phyloP scores from a whole-genome alignment of 2,113 vertebrate genomes.

The Chloroceryle aenea region DNA sequence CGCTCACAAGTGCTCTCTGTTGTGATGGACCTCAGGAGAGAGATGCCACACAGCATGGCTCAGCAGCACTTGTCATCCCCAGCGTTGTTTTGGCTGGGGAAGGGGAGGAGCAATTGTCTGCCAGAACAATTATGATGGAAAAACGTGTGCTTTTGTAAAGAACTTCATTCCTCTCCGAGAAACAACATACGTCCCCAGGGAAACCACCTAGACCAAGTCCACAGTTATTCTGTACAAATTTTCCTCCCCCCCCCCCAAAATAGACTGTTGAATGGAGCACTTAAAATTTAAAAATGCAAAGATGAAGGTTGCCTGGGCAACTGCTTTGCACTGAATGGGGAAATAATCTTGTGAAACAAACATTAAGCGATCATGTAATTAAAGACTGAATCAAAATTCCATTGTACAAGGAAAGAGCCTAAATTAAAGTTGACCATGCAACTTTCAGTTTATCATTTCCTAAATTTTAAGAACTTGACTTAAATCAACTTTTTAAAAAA shows the following conservation, averaged over 20 bases:
- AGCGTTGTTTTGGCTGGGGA: background rate
- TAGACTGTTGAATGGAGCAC: conserved; percentile 41
- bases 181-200: background rate
- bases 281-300: conserved; percentile 70
- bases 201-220: conserved; percentile 1
- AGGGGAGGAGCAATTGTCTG: background rate
- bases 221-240: background rate
- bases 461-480: conserved; percentile 9
- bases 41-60: background rate
- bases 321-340: conserved; percentile 65
- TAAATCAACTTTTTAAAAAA: background rate
- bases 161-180: background rate
- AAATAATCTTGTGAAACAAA: conserved; percentile 70
- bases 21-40: rapidly evolving
- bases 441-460: background rate
- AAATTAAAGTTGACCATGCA: conserved; percentile 47
- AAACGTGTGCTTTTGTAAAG: background rate
- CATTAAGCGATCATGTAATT: conserved; percentile 70
- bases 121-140: background rate
- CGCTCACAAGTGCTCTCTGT: background rate
- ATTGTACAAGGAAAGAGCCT: conserved; percentile 20
- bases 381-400: conserved; percentile 64
- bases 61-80: background rate
- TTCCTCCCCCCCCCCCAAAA: too few relatives aligned
- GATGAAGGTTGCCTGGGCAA: conserved; percentile 72